Percentiles rank a stretch among this genome's conserved stretches.
Conservation (phyloP, 2,797 vertebrate genomes). For the Hafferia zeledoni region DNA sequence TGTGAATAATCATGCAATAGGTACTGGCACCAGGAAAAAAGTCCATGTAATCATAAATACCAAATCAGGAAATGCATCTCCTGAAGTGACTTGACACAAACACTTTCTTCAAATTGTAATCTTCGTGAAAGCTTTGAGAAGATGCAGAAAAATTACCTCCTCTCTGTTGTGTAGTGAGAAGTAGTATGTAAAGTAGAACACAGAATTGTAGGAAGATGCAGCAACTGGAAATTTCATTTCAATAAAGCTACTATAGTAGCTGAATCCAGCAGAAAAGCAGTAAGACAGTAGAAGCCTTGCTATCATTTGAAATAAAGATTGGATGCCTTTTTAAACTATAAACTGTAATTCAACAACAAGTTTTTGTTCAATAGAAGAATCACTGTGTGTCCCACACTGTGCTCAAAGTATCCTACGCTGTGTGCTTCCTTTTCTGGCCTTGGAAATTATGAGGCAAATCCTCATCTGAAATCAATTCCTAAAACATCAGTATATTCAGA, state of each 20-base stretch:
- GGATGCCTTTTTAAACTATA: background rate
- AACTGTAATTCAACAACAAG: background rate
- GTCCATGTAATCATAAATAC: background rate
- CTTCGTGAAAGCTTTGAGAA: background rate
- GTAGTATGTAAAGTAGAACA: background rate
- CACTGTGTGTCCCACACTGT: background rate
- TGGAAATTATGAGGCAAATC: background rate
- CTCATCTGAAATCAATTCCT: background rate
- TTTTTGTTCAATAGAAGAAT: background rate
- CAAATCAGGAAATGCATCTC: background rate
- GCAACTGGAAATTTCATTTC: background rate
- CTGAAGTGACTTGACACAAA: background rate
- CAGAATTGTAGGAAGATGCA: background rate
- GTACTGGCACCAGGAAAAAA: background rate
- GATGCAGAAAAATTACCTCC: fast-evolving
- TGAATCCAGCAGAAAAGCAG: background rate
- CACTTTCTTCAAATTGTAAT: background rate
- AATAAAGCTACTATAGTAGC: background rate
- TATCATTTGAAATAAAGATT: background rate
- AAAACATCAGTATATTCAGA: background rate
- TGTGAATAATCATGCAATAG: background rate
- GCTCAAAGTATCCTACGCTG: background rate
- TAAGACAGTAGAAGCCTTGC: background rate
- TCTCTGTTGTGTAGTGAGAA: background rate
- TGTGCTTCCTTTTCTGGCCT: background rate